Evolutionary conservation across 92 coral and sea anemone genomes (phyloP).

Genomic region (Phenganax stokvisi): DNA sequence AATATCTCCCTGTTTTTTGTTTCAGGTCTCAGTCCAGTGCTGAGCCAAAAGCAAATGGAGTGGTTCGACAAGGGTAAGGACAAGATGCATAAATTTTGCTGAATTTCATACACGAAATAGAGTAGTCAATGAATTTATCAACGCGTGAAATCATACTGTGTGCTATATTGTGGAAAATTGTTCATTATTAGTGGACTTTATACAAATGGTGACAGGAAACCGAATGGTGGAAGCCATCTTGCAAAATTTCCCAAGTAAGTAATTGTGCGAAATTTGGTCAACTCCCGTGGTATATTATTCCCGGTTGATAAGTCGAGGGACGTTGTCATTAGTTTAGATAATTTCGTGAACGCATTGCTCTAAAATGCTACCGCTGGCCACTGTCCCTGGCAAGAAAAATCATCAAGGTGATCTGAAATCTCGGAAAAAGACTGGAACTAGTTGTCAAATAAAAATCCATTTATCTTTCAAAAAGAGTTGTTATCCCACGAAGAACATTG

Average conservation of each 20-base stretch:
- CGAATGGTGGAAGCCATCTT: constrained; percentile 15
- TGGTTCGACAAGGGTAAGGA: background rate
- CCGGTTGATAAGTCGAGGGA: background rate
- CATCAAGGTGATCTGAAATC: too few relatives aligned
- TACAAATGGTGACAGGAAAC: constrained; percentile 14
- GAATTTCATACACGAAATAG: background rate
- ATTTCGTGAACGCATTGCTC: too few relatives aligned
- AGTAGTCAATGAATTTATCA: background rate
- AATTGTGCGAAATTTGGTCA: background rate
- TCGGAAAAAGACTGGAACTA: too few relatives aligned
- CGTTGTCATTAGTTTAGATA: background rate
- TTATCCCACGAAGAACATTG: too few relatives aligned
- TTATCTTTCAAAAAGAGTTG: too few relatives aligned
- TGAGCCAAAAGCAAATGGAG: constrained; percentile 22
- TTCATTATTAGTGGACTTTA: constrained; percentile 14
- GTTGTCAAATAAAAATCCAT: too few relatives aligned
- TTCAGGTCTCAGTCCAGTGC: constrained; percentile 23
- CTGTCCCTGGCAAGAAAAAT: too few relatives aligned
- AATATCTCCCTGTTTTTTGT: background rate
- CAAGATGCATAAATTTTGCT: background rate
- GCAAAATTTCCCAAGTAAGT: constrained; percentile 37
- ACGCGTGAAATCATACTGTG: too few relatives aligned
- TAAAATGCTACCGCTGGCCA: too few relatives aligned
- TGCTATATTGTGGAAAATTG: background rate
- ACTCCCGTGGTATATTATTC: too few relatives aligned